Conservation (phyloP, 1,140 invertebrate genomes). For the Nymphalis io region DNA sequence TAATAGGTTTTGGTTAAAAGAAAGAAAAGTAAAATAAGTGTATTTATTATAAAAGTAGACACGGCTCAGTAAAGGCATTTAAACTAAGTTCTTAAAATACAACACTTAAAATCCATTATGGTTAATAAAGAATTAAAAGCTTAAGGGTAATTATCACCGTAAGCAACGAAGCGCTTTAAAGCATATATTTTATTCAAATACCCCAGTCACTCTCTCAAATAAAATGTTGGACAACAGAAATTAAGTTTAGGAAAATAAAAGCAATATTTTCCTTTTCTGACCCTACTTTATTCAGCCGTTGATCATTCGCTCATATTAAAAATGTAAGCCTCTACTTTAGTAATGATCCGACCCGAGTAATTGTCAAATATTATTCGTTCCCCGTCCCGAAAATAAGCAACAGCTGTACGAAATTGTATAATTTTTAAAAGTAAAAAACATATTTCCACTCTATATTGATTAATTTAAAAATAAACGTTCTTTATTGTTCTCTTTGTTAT, state of each 20-base stretch:
- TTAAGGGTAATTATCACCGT: neutral
- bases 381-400: conserved; percentile 4
- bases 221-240: neutral
- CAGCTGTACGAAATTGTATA: conserved; percentile 17
- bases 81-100: neutral
- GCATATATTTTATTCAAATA: conserved; percentile 10
- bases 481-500: conserved; percentile 1
- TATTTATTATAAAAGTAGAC: no score
- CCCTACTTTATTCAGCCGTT: conserved; percentile 16
- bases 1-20: no score
- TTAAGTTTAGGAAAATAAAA: conserved; percentile 9
- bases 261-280: neutral
- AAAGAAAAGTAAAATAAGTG: no score
- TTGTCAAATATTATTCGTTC: conserved; percentile 21
- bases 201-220: neutral
- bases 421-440: conserved; percentile 4
- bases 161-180: conserved; percentile 3
- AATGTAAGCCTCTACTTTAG: conserved; percentile 19
- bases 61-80: neutral
- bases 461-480: neutral
- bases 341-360: conserved; percentile 16
- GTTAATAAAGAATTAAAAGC: conserved; percentile 1
- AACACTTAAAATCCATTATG: conserved; percentile 2
- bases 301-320: conserved; percentile 25
- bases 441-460: conserved; percentile 9